Evolutionary conservation across 2,888 invertebrate genomes (phyloP).

Genomic region (Tenodera sinensis): DNA sequence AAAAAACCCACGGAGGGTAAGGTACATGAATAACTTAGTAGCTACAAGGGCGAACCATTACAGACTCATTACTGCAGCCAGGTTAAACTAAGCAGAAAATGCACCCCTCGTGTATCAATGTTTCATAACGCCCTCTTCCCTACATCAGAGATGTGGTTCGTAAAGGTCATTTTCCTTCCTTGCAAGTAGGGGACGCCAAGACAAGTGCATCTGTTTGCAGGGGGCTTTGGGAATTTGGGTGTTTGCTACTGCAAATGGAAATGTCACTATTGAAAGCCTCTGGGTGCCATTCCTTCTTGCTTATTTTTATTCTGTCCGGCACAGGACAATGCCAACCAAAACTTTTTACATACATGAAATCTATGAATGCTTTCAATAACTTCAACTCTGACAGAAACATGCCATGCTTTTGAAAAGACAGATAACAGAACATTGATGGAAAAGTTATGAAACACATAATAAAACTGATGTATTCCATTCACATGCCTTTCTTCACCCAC

Average conservation of each 20-base stretch:
- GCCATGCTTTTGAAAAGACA: no score
- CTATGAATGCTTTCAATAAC: no score
- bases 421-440: no score
- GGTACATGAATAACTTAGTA: slow-evolving; percentile 26
- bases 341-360: no score
- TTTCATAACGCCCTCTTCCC: not conserved
- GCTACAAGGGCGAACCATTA: slow-evolving; percentile 25
- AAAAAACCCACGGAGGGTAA: not conserved
- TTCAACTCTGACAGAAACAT: no score
- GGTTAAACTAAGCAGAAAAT: slow-evolving; percentile 22
- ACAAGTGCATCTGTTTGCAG: not conserved
- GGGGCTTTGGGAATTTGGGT: not conserved
- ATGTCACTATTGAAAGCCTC: not conserved
- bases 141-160: not conserved
- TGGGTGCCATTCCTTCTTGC: not conserved
- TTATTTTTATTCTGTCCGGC: not conserved
- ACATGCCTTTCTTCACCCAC: no score
- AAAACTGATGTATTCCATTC: no score
- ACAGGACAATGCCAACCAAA: not conserved
- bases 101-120: slow-evolving; percentile 4
- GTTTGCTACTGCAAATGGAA: not conserved
- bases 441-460: no score
- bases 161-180: not conserved
- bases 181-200: not conserved
- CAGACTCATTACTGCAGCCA: slow-evolving; percentile 25